These are phyloP conservation scores for Alethe castanea DNA, from an alignment of 2,113 vertebrate species.

Conservation along the genomic window DNA sequence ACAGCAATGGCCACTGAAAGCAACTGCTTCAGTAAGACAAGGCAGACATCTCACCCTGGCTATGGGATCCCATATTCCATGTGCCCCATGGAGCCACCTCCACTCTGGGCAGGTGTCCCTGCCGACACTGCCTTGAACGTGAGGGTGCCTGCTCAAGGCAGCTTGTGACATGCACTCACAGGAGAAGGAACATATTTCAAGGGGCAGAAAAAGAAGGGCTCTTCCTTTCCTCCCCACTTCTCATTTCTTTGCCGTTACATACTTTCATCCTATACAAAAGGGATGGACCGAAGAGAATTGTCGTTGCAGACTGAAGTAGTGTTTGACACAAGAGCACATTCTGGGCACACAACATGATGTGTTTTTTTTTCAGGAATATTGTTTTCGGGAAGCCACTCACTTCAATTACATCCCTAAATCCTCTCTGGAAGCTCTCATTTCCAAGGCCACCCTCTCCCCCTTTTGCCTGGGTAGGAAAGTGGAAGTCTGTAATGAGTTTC, in stretches of 20 bases:
- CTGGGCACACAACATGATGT: neutral
- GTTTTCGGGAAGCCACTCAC: neutral
- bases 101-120: neutral
- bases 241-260: neutral
- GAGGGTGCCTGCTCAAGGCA: neutral
- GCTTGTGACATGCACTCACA: neutral
- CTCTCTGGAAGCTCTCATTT: neutral
- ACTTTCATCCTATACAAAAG: neutral
- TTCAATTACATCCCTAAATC: neutral
- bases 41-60: neutral
- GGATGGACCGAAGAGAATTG: neutral
- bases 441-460: neutral
- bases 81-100: neutral
- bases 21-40: neutral
- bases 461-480: neutral
- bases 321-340: neutral
- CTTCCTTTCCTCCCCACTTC: neutral
- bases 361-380: neutral
- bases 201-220: neutral
- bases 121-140: fast-evolving
- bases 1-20: fast-evolving
- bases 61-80: neutral
- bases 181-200: neutral
- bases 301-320: neutral
- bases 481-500: neutral